phyloP scores from a whole-genome alignment of 2,797 vertebrate genomes.

The Myotis planiceps region DNA sequence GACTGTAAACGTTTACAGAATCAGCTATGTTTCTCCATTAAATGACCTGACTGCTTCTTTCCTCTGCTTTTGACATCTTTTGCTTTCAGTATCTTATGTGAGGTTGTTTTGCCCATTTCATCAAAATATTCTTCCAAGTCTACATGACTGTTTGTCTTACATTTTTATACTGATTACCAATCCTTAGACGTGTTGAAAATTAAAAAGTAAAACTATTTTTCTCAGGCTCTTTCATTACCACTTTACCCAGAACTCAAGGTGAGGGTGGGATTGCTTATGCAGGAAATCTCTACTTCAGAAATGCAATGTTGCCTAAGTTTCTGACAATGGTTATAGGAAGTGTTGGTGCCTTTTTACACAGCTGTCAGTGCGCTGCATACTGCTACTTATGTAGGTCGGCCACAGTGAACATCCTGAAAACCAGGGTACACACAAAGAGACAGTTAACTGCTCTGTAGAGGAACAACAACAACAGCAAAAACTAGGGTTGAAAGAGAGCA shows the following conservation, averaged over 20 bases:
- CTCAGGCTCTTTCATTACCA: background rate
- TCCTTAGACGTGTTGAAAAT: background rate
- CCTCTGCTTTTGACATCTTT: background rate
- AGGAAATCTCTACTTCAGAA: background rate
- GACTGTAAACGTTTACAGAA: background rate
- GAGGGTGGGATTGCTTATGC: background rate
- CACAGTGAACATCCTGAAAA: background rate
- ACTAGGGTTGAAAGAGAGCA: background rate
- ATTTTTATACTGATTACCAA: background rate
- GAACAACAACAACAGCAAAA: background rate
- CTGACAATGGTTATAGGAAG: background rate
- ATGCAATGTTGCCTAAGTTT: background rate
- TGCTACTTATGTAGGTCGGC: background rate
- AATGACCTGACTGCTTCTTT: background rate
- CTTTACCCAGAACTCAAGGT: background rate
- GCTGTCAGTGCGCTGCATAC: rapidly evolving
- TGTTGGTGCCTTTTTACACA: background rate
- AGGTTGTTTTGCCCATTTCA: background rate
- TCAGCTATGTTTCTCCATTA: background rate
- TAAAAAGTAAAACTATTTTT: background rate
- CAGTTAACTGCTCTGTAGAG: background rate
- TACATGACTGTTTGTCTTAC: background rate
- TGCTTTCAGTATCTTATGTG: background rate
- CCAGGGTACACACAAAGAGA: background rate
- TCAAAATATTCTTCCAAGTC: background rate